Conservation (phyloP, 30 jellyfish, hydroid and myxozoan species). For the Rhopilema esculentum region DNA sequence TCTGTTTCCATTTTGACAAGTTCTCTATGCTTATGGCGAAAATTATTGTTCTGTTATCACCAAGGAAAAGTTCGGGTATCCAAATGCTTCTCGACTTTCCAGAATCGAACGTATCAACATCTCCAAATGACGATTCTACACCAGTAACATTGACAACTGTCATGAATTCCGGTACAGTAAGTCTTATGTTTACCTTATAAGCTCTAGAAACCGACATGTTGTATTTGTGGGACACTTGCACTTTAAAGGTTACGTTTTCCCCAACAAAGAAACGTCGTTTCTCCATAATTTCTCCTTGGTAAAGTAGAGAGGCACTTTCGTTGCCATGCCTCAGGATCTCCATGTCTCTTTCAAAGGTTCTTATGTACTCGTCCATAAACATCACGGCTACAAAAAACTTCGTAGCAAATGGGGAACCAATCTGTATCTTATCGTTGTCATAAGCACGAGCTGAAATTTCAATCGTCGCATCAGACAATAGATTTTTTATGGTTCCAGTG, state of each 20-base stretch:
- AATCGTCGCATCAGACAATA: slow-evolving; percentile 37
- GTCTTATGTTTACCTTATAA: background rate
- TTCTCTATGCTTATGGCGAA: background rate
- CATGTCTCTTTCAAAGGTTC: background rate
- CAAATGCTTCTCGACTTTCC: background rate
- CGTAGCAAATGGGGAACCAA: background rate
- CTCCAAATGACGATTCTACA: background rate
- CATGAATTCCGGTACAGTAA: background rate
- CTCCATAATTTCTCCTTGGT: background rate
- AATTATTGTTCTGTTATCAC: background rate
- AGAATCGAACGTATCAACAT: background rate
- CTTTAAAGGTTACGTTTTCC: slow-evolving; percentile 5
- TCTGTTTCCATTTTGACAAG: background rate
- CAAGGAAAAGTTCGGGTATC: background rate
- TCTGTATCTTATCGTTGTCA: slow-evolving; percentile 19
- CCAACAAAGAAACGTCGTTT: background rate
- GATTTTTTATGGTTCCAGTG: background rate
- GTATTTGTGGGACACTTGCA: background rate
- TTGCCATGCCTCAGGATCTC: background rate
- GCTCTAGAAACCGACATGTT: background rate
- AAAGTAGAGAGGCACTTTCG: background rate
- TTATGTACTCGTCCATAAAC: background rate
- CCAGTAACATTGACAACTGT: slow-evolving; percentile 2
- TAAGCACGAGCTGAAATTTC: slow-evolving; percentile 23
- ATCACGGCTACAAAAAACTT: background rate